Percentiles rank a stretch among this genome's conserved stretches.
Evolutionary conservation across 2,888 invertebrate genomes (phyloP).

Genomic region (Oscheius sp.): DNA sequence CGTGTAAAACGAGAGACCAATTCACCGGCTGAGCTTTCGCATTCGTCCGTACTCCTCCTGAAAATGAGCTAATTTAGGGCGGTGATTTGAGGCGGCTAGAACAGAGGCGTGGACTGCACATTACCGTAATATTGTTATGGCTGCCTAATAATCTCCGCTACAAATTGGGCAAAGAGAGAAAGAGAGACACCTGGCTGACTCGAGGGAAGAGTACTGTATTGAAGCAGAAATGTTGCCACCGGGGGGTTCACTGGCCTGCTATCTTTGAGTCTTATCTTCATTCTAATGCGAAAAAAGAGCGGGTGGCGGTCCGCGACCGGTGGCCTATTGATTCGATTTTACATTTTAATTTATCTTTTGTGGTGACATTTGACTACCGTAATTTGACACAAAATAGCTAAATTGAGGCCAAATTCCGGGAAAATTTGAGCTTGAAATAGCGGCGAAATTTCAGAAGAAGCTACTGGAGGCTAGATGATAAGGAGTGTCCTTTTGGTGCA

Average conservation of each 20-base stretch:
- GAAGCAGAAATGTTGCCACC: conserved; percentile 23
- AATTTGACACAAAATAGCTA: no score
- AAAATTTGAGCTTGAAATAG: no score
- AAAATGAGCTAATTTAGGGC: background rate
- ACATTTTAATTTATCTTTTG: background rate
- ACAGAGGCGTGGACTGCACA: background rate
- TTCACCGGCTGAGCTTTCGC: background rate
- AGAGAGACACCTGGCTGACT: background rate
- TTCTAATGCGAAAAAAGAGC: conserved; percentile 28
- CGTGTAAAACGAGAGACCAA: conserved; percentile 9
- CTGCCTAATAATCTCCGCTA: background rate
- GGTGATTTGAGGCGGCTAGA: background rate
- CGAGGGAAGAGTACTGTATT: background rate
- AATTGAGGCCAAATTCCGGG: no score
- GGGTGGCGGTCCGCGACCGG: conserved; percentile 23
- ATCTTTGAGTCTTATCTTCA: conserved; percentile 5
- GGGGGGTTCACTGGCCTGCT: conserved; percentile 7
- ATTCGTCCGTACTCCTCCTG: background rate
- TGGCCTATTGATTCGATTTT: conserved; percentile 19
- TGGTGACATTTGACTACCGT: no score
- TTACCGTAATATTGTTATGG: background rate
- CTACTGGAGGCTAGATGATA: no score
- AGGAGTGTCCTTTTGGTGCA: no score
- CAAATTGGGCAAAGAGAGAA: background rate
- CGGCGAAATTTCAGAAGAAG: no score